Conservation (phyloP, 2,113 vertebrate genomes). For the Semnornis frantzii region DNA sequence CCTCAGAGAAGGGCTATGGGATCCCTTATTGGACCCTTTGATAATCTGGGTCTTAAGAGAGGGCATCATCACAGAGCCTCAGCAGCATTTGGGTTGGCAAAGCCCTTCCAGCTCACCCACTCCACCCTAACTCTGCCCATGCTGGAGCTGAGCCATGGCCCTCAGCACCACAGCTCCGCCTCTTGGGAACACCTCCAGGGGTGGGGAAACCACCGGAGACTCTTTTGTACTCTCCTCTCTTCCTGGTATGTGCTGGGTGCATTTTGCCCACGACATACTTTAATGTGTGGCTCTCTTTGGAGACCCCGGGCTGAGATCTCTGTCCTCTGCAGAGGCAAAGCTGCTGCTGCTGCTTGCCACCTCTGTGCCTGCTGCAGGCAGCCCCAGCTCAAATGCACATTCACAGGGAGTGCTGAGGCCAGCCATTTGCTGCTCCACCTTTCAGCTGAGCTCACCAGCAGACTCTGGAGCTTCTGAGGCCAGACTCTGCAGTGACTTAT, state of each 20-base stretch:
- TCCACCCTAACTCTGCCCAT: too few species aligned
- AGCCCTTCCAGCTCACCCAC: too few species aligned
- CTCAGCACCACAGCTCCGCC: too few species aligned
- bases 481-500: conserved; percentile 33
- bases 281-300: background rate
- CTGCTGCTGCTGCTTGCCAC: conserved; percentile 25
- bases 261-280: background rate
- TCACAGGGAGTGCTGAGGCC: conserved; percentile 24
- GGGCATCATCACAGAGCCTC: background rate
- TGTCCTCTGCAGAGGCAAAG: background rate
- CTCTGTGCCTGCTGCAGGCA: background rate
- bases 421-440: conserved; percentile 41
- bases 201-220: background rate
- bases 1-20: background rate
- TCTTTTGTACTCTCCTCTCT: background rate
- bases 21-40: background rate
- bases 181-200: too few species aligned
- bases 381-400: conserved; percentile 42
- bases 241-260: background rate
- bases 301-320: background rate
- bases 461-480: conserved; percentile 17
- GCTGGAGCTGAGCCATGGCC: too few species aligned
- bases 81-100: too few species aligned
- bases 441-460: conserved; percentile 52
- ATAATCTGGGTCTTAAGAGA: background rate